Conservation (phyloP, 2,113 vertebrate species). For the Peromyscus maniculatus region DNA sequence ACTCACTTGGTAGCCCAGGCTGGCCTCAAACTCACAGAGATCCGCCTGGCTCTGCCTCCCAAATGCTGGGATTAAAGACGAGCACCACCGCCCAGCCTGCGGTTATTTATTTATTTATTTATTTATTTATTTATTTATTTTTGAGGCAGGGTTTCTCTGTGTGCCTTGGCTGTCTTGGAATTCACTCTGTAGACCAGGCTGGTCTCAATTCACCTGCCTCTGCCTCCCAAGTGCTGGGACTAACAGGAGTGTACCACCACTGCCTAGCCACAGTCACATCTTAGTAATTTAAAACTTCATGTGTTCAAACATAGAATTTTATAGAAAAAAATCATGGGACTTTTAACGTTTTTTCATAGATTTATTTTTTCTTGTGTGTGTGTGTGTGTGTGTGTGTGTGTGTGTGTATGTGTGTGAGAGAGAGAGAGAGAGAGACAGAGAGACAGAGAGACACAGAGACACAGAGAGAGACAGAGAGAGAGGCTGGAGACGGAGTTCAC, state of each 20-base stretch:
- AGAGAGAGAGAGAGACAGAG: too few relatives aligned
- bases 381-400: neutral
- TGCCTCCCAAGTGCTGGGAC: neutral
- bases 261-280: neutral
- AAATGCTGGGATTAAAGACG: too few relatives aligned
- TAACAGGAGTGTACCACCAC: neutral
- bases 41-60: too few relatives aligned
- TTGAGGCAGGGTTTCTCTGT: neutral
- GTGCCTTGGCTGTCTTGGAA: neutral
- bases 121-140: too few relatives aligned
- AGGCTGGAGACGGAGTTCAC: neutral
- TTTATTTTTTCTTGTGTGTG: accelerated
- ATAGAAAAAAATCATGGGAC: neutral
- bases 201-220: neutral
- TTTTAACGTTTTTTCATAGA: neutral
- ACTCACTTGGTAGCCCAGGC: too few relatives aligned
- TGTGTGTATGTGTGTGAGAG: neutral
- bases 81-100: too few relatives aligned
- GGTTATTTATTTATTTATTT: too few relatives aligned
- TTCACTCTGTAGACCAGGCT: neutral
- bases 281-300: slow-evolving; percentile 8
- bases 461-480: neutral
- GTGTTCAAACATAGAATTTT: slow-evolving; percentile 27
- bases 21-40: too few relatives aligned
- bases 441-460: neutral